Conservation (phyloP, 2,888 invertebrate species). For the Morpho achilles region DNA sequence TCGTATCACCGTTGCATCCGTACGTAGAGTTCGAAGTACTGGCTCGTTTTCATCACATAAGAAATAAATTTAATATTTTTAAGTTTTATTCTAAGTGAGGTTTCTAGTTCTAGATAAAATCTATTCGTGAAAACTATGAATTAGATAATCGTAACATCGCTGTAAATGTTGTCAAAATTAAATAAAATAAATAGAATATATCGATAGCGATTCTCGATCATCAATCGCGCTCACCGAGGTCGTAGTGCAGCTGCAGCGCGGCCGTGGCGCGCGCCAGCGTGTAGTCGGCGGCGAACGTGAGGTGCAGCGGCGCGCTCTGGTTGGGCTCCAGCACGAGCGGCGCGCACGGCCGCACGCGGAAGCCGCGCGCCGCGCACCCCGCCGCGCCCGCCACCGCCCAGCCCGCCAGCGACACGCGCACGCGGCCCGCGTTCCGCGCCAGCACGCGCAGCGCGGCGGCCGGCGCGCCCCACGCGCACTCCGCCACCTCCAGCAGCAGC, state of each 20-base stretch:
- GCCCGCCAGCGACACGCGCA: conserved; percentile 85
- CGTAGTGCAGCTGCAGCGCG: conserved; percentile 40
- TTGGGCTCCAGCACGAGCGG: conserved; percentile 52
- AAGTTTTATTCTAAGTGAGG: too few species aligned
- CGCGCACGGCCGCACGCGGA: conserved; percentile 55
- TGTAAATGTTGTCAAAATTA: too few species aligned
- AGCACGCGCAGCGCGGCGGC: conserved; percentile 85
- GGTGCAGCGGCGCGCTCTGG: conserved; percentile 47
- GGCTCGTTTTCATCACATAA: too few species aligned
- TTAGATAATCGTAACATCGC: too few species aligned
- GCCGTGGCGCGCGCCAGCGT: conserved; percentile 47
- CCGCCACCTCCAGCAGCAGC: conserved; percentile 79
- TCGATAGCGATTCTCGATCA: too few species aligned
- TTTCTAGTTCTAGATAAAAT: too few species aligned
- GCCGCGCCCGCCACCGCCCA: conserved; percentile 49
- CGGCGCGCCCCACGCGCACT: conserved; percentile 79
- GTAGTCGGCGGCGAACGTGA: conserved; percentile 54
- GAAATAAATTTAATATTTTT: too few species aligned
- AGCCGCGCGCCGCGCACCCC: conserved; percentile 57
- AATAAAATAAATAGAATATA: too few species aligned
- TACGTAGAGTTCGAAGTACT: too few species aligned
- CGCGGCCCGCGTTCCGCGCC: conserved; percentile 92
- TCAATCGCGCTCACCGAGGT: conserved; percentile 24
- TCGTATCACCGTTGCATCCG: too few species aligned
- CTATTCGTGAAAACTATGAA: too few species aligned